These are phyloP conservation scores for Dorcus hopei DNA, from an alignment of 2,888 invertebrate genomes.

Conservation along the genomic window DNA sequence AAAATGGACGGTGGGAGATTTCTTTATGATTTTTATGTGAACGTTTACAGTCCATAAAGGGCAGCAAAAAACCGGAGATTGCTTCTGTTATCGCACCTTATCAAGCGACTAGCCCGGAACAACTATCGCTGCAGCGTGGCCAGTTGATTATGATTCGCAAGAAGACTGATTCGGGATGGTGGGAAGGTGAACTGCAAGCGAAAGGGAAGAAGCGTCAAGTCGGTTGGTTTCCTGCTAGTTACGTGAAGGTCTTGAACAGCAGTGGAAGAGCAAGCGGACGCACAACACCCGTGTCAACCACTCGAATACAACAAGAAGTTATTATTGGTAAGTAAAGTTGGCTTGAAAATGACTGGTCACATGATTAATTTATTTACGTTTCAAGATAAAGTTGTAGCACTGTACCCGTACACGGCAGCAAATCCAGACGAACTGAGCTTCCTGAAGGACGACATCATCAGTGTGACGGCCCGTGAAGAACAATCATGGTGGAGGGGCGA, in stretches of 20 bases:
- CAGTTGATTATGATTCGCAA: conserved; percentile 95
- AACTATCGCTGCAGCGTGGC: conserved; percentile 84
- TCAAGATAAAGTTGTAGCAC: conserved; percentile 82
- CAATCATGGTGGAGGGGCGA: conserved; percentile 99
- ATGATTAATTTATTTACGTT: no score
- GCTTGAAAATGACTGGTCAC: background rate
- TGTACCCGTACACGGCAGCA: conserved; percentile 91
- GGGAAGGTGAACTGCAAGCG: conserved; percentile 97
- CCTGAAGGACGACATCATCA: conserved; percentile 86
- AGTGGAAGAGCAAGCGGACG: conserved; percentile 69
- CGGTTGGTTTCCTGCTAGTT: conserved; percentile 99
- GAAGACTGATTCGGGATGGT: conserved; percentile 97
- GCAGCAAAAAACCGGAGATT: conserved; percentile 79
- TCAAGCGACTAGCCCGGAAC: conserved; percentile 87
- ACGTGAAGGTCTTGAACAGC: conserved; percentile 79
- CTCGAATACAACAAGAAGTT: conserved; percentile 60
- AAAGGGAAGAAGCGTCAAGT: conserved; percentile 86
- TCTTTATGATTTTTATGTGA: background rate
- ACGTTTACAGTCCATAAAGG: conserved; percentile 54
- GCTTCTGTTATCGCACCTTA: conserved; percentile 93
- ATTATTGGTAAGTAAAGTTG: conserved; percentile 40
- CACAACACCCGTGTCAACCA: conserved; percentile 70
- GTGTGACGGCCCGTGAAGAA: conserved; percentile 85
- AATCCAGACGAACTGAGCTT: conserved; percentile 94
- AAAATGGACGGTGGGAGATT: background rate